Evolutionary conservation across 2,888 invertebrate genomes (phyloP).

Genomic region (Parapristionchus giblindavisi): DNA sequence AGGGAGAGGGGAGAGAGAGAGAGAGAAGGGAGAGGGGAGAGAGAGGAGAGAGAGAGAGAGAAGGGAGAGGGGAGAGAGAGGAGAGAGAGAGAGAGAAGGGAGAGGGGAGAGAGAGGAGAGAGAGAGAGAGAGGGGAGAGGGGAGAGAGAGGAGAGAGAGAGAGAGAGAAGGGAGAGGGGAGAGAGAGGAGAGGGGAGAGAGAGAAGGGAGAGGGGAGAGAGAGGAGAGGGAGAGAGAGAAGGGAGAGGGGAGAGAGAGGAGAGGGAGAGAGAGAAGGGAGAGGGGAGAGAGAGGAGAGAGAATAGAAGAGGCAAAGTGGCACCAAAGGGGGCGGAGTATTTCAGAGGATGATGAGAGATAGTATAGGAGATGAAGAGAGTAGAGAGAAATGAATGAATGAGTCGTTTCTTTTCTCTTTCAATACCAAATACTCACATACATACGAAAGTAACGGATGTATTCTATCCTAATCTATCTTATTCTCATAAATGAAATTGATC

Average conservation of each 20-base stretch:
- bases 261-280: conserved; percentile 12
- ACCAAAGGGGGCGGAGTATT: too few relatives aligned
- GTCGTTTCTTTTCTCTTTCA: conserved; percentile 2
- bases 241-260: conserved; percentile 16
- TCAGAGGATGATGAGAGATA: conserved; percentile 1
- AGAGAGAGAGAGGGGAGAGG: conserved; percentile 6
- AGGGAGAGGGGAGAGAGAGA: background rate
- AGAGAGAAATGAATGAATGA: conserved; percentile 21
- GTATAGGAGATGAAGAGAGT: conserved; percentile 5
- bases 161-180: background rate
- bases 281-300: conserved; percentile 4
- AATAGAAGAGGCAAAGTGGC: conserved; percentile 30
- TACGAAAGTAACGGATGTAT: background rate
- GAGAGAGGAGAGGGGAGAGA: conserved; percentile 15
- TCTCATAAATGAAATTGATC: too few relatives aligned
- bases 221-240: conserved; percentile 27
- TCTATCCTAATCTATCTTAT: too few relatives aligned
- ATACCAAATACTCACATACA: conserved; percentile 7
- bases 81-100: conserved; percentile 28
- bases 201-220: conserved; percentile 5
- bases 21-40: background rate
- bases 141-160: background rate
- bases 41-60: background rate
- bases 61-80: background rate
- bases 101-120: conserved; percentile 36